Evolutionary conservation across 2,113 vertebrate species (phyloP).

Genomic region (Todiramphus chloris): DNA sequence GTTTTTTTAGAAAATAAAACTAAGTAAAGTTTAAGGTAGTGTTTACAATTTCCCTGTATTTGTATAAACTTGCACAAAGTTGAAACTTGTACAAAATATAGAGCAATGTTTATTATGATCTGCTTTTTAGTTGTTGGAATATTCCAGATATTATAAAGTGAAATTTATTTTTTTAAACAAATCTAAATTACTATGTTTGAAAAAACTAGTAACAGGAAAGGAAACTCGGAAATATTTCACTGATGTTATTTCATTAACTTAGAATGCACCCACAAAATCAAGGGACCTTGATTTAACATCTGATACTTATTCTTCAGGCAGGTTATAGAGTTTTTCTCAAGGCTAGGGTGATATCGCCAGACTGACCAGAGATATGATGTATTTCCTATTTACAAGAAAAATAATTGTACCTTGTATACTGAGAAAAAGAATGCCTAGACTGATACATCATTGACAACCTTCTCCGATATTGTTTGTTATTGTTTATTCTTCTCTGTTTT

Average conservation of each 20-base stretch:
- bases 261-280: not conserved
- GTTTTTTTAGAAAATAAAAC: not conserved
- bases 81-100: not conserved
- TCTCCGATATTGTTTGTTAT: conserved; percentile 45
- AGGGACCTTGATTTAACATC: conserved; percentile 26
- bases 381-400: conserved; percentile 62
- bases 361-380: conserved; percentile 56
- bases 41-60: not conserved
- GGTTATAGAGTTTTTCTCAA: conserved; percentile 27
- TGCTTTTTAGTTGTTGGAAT: not conserved
- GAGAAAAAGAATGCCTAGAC: not conserved
- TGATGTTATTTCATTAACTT: not conserved
- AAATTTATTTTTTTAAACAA: not conserved
- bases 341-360: conserved; percentile 41
- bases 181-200: not conserved
- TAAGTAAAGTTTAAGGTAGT: not conserved
- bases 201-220: not conserved
- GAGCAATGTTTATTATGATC: not conserved
- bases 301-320: not conserved
- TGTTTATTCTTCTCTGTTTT: conserved; percentile 64
- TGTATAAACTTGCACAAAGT: not conserved
- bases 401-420: conserved; percentile 34
- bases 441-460: conserved; percentile 59
- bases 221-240: not conserved
- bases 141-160: not conserved